Evolutionary conservation across 30 jellyfish, hydroid and myxozoan species (phyloP).

Genomic region (Hydractinia symbiolongicarpus): DNA sequence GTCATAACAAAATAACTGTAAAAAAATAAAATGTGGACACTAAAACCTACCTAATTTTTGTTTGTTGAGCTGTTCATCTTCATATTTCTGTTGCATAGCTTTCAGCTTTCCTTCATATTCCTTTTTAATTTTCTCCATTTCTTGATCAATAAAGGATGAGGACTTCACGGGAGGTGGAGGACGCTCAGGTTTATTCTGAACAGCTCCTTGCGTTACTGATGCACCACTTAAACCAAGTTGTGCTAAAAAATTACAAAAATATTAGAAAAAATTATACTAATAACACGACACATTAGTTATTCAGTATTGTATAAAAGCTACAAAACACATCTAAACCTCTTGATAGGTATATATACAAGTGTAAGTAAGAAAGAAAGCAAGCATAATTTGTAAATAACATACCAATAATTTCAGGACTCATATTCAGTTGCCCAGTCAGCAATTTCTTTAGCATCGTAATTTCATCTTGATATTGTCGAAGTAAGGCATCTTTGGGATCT

Average conservation of each 20-base stretch:
- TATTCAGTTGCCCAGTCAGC: conserved; percentile 65
- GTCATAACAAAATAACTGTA: background rate
- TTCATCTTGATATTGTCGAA: conserved; percentile 84
- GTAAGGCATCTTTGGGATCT: conserved; percentile 91
- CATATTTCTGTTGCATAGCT: conserved; percentile 55
- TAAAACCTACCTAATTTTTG: conserved; percentile 44
- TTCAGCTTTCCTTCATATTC: conserved; percentile 80
- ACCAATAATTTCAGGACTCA: conserved; percentile 43
- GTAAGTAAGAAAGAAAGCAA: background rate
- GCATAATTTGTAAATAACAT: too few relatives aligned
- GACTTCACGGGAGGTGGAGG: conserved; percentile 34
- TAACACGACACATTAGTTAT: background rate
- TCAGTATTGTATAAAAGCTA: background rate
- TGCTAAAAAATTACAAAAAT: conserved; percentile 30
- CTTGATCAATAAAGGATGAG: conserved; percentile 30
- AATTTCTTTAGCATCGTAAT: conserved; percentile 79
- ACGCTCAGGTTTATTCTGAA: conserved; percentile 30
- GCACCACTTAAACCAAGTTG: conserved; percentile 79
- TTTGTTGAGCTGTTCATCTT: conserved; percentile 76
- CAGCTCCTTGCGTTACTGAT: conserved; percentile 38
- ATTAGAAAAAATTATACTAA: background rate
- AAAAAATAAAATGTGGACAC: background rate
- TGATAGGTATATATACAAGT: background rate
- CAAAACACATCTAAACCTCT: background rate
- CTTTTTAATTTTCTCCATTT: conserved; percentile 52